Conservation (phyloP, 2,797 vertebrate genomes). For the Poecilia picta region DNA sequence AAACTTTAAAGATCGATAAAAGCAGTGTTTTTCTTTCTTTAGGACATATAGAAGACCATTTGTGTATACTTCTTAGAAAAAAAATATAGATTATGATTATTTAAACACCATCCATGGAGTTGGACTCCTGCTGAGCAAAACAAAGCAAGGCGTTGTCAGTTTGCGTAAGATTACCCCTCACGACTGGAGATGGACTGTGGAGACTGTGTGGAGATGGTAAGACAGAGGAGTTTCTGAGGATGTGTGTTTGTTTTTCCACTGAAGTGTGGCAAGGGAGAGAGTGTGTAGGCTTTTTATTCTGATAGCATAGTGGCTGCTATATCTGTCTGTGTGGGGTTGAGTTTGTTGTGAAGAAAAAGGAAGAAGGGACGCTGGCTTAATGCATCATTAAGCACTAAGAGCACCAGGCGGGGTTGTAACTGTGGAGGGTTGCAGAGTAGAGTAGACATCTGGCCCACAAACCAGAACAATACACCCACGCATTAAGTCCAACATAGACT, state of each 20-base stretch:
- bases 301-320: slow-evolving; percentile 24
- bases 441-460: slow-evolving; percentile 75
- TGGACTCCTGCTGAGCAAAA: slow-evolving; percentile 58
- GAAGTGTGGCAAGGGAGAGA: slow-evolving; percentile 44
- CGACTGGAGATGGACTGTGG: slow-evolving; percentile 32
- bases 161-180: slow-evolving; percentile 71
- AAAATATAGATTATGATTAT: slow-evolving; percentile 62
- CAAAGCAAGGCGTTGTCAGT: slow-evolving; percentile 65
- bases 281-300: background rate
- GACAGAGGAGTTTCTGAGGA: slow-evolving; percentile 31
- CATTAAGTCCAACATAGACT: slow-evolving; percentile 49
- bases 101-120: slow-evolving; percentile 39
- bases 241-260: slow-evolving; percentile 29
- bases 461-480: slow-evolving; percentile 56
- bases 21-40: slow-evolving; percentile 24
- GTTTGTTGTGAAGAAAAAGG: slow-evolving; percentile 25
- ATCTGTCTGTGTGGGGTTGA: slow-evolving; percentile 16
- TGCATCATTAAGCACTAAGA: slow-evolving; percentile 79
- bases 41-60: slow-evolving; percentile 27
- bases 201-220: slow-evolving; percentile 25
- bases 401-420: slow-evolving; percentile 63
- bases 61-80: slow-evolving; percentile 34
- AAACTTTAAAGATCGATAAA: slow-evolving; percentile 11
- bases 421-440: slow-evolving; percentile 53
- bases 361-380: slow-evolving; percentile 62